phyloP scores from a whole-genome alignment of 2,888 invertebrate genomes.

The Argyra leucocephala region DNA sequence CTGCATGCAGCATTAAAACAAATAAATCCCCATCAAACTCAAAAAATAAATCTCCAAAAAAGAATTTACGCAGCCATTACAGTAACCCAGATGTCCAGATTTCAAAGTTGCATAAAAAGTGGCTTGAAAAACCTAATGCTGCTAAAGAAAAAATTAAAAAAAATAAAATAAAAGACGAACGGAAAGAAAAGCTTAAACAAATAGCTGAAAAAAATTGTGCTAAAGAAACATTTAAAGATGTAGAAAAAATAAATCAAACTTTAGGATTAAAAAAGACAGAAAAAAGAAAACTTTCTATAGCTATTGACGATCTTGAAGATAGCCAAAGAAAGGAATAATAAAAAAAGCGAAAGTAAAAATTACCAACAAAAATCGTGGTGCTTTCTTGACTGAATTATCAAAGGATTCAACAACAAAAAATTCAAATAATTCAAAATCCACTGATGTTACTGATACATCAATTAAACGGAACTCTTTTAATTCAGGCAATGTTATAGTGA shows the following conservation, averaged over 20 bases:
- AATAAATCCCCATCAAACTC: not conserved
- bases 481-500: no score
- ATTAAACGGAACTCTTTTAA: not conserved
- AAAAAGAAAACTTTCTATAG: conserved; percentile 14
- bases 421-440: not conserved
- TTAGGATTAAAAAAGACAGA: no score
- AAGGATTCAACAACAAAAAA: not conserved
- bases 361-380: conserved; percentile 48
- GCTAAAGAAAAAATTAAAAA: conserved; percentile 23
- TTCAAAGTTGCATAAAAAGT: conserved; percentile 30
- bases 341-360: conserved; percentile 43
- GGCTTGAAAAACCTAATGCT: conserved; percentile 31
- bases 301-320: conserved; percentile 16
- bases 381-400: conserved; percentile 44
- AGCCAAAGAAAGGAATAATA: conserved; percentile 15
- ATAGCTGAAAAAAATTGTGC: conserved; percentile 27
- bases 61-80: not conserved
- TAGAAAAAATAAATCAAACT: conserved; percentile 1
- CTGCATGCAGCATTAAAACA: not conserved
- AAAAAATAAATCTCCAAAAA: not conserved
- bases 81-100: not conserved
- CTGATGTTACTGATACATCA: no score
- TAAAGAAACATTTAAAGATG: conserved; percentile 5
- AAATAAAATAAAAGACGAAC: conserved; percentile 28
- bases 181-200: conserved; percentile 33